A percentile compares a stretch with the other conserved stretches of the same genome.
phyloP scores from a whole-genome alignment of 2,797 vertebrate genomes.

The Xerus rutilus region DNA sequence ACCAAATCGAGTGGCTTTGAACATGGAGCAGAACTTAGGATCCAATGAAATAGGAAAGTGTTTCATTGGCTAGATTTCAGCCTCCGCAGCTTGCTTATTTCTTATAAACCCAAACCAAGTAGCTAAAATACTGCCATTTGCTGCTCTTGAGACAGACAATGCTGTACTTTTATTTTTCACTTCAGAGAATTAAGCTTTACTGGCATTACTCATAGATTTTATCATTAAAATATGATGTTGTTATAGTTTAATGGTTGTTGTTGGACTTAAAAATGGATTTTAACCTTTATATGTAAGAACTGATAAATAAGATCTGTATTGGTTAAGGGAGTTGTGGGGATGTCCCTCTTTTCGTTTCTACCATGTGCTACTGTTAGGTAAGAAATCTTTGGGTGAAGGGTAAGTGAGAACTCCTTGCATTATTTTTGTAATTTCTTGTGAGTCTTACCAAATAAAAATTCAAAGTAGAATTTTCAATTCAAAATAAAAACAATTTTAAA shows the following conservation, averaged over 20 bases:
- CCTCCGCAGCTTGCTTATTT: background rate
- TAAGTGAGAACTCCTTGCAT: background rate
- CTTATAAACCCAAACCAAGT: background rate
- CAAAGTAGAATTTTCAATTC: background rate
- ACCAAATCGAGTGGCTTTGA: background rate
- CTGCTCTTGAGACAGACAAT: background rate
- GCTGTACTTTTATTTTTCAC: background rate
- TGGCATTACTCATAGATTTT: background rate
- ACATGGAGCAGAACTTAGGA: background rate
- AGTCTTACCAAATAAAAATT: background rate
- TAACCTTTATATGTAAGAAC: background rate
- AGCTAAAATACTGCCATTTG: background rate
- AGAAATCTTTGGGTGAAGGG: background rate
- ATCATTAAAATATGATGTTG: background rate
- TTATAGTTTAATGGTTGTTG: background rate
- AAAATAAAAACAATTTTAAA: background rate
- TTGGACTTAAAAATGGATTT: background rate
- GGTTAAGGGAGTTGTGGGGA: background rate
- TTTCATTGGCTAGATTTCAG: background rate
- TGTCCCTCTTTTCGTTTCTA: background rate
- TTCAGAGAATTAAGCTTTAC: background rate
- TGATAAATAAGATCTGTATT: background rate
- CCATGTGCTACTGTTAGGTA: background rate
- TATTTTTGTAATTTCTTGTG: background rate
- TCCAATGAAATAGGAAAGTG: background rate